Evolutionary conservation across 2,113 vertebrate species (phyloP), one percentile per base, ranked within the genome.

Genomic region (Cervus canadensis): DNA sequence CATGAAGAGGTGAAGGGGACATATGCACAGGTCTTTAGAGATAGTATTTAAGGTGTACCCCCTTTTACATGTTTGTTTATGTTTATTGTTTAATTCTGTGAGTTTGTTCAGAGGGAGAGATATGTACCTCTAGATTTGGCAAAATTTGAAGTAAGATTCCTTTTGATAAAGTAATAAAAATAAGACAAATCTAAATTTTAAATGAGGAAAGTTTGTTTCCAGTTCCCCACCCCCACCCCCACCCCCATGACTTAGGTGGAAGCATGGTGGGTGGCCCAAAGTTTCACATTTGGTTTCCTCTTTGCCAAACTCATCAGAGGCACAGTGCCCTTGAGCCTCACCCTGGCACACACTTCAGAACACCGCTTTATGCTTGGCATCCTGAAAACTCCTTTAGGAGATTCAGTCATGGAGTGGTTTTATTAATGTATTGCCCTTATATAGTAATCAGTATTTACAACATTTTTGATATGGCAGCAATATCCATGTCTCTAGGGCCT

Each of bases 101-200:
- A 90, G n/a, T 81, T 89, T 87, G 30, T 21, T 76, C 12, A 87
- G 7, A 71, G 54, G 57, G 50, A 92, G 10, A 28, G 33, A 82
- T 64, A 21, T 25, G 4, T 28, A 11, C 6, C n/a, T 67, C 14
- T 90, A 45, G 45, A 88, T 89, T 91, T 89, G 54, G 33, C 25
- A 62, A 54, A 67, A 96, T 88, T 54, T 86, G 33, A 95, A 9
- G 10, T 74, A 93, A 88, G 79, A 78, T 64, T 56, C 6, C 19
- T 93, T 87, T 40, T 45, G 45, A 64, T 74, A 74, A 74, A 74
- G 71, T 36, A 40, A 74, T 74, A 40, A 25, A 74, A 36, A 12
- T 56, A 97, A 33, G 5, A 87, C 10, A 36, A 76, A 87, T 87
- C 45, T 95, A 76, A 81, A 91, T 89, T 89, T 91, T 64, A 60